These are phyloP conservation scores for Terebella lapidaria DNA, from an alignment of 2,888 invertebrate genomes.

Conservation along the genomic window DNA sequence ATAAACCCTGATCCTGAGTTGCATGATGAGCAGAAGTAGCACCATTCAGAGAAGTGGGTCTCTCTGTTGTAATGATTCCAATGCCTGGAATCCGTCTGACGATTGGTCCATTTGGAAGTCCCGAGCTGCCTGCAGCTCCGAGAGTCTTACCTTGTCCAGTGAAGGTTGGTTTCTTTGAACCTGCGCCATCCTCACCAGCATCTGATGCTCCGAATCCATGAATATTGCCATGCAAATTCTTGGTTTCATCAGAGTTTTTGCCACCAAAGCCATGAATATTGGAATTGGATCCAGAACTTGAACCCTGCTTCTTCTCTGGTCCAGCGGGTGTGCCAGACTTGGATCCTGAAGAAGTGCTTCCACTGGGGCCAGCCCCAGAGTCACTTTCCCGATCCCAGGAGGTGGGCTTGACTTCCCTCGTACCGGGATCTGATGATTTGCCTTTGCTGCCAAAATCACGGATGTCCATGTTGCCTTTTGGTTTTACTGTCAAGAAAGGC, in stretches of 20 bases:
- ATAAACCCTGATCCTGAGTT: background rate
- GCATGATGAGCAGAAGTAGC: background rate
- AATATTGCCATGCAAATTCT: too few species aligned
- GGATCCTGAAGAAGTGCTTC: background rate
- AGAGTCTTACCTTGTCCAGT: conserved; percentile 1
- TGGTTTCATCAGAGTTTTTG: too few species aligned
- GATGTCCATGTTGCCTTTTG: background rate
- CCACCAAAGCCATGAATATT: background rate
- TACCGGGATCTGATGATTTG: background rate
- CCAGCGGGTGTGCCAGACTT: background rate
- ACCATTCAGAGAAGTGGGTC: background rate
- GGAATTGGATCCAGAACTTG: background rate
- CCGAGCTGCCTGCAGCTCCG: background rate
- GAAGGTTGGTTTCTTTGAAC: too few species aligned
- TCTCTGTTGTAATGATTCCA: background rate
- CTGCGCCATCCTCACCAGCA: background rate
- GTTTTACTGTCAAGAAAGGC: background rate
- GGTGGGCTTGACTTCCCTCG: background rate
- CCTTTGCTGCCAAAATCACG: background rate
- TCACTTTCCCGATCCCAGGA: background rate
- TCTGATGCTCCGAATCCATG: background rate
- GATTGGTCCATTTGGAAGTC: background rate
- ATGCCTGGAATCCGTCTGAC: background rate
- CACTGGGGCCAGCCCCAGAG: background rate
- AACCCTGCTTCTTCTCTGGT: background rate